Evolutionary conservation across 2,113 vertebrate species (phyloP), one percentile per base, ranked within the genome.

Genomic region (Microcebus jonahi): DNA sequence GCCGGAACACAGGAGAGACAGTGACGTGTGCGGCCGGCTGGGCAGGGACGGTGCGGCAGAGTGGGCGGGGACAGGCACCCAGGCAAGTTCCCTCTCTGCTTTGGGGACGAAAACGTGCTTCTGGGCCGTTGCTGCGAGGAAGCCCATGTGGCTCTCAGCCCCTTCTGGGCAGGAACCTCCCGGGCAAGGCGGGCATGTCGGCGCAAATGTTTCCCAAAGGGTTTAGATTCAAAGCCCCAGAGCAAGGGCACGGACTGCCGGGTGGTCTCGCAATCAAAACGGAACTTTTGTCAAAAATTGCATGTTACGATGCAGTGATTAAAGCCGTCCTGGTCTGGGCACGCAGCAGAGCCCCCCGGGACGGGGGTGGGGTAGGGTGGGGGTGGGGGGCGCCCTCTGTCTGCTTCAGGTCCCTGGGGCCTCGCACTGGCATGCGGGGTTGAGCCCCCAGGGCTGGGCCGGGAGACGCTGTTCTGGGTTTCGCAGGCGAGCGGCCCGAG

Each of bases 1-100:
- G 4, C 20, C 36, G 0, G 13, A 36, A 34, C 25, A 10, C 5
- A 25, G 12, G 12, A 5, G 25, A 34, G n/a, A 9, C 4, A 5
- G 50, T 0, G 0, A 1, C 0, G 0, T 11, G 36, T 1, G 13
- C 6, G 8, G 50, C 2, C 3, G 7, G 27, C 36, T 27, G 48
- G 25, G 21, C 39, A 8, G 29, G 0, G 8, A 3, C 20, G 8
- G 23, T 3, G 73, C 21, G 7, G 0, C 53, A 9, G 17, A 6
- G 2, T 2, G 59, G 0, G 5, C 11, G 0, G 94, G 27, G 21
- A 2, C 7, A 36, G 61, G 25, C 59, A 48, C 27, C 68, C 34
- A 13, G 0, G 0, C 21, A 27, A 2, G 8, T 10, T 17, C 1
- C 2, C 29, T 0, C 9, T 50, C 14, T 71, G 88, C 27, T n/a